Base-by-base conservation (phyloP, 2,797 vertebrate genomes). In the Dallia pectoralis region DNA sequence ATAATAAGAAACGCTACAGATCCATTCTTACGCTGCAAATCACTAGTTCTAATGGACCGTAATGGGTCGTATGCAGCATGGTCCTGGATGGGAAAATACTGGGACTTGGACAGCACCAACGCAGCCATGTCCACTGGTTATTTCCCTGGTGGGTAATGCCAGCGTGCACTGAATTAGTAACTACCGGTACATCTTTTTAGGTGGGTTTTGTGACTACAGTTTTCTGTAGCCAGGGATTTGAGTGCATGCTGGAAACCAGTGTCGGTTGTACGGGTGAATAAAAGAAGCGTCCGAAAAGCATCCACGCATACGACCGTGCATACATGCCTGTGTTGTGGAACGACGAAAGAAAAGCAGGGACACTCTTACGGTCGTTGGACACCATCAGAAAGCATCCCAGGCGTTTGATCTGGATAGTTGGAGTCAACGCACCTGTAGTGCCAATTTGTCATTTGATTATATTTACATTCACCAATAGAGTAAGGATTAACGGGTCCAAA, bases 371-470 rank as follows among this genome's bases (percentile, higher is more conserved):
- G 62, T 66, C 30, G 12, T 66, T 40, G 16, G 16, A 4, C 48
- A 49, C n/a, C 48, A 49, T 49, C 63, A 65, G 12, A n/a, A 18
- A 18, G 27, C n/a, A 27, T 14, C 29, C 18, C 12, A 67, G 14
- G n/a, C 9, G 15, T 33, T 68, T 71, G 51, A 71, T 33, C 22
- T 53, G 36, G 62, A 74, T 22, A 2, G 47, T 30, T 62, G 7
- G 7, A 67, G n/a, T 32, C 14, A 15, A 74, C 4, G 22, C 51
- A 29, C 69, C 68, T 29, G n/a, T n/a, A n/a, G n/a, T n/a, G n/a
- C n/a, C n/a, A n/a, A n/a, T 40, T 7, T 3, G 61, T 64, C 36
- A 70, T 62, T 69, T 67, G 19, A 78, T 36, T 61, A 51, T 33
- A 12, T 56, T 77, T 69, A 15, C n/a, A n/a, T 8, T 8, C 8